phyloP scores from a whole-genome alignment of 2,888 invertebrate genomes.

The Eurytoma adleriae region DNA sequence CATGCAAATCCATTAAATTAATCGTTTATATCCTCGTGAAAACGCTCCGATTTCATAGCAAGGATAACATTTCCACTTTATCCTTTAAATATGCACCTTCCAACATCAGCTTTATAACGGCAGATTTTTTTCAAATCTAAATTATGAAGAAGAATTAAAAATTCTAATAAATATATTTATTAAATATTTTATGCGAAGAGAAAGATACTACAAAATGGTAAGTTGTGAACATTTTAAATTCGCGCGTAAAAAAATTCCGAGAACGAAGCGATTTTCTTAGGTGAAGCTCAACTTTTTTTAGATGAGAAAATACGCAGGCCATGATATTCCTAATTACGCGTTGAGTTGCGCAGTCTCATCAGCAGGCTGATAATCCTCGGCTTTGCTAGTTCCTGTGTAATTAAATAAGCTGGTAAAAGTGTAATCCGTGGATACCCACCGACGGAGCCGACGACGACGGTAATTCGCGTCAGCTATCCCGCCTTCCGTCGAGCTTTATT shows the following conservation, averaged over 20 bases:
- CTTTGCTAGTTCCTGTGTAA: constrained; percentile 35
- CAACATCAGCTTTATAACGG: too few relatives aligned
- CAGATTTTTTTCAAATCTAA: not conserved
- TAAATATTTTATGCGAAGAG: too few relatives aligned
- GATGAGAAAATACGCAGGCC: constrained; percentile 2
- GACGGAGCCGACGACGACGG: constrained; percentile 34
- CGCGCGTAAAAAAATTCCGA: too few relatives aligned
- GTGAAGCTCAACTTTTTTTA: too few relatives aligned
- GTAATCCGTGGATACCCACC: constrained; percentile 47
- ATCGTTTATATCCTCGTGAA: not conserved
- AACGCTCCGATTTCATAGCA: too few relatives aligned
- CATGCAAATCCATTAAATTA: not conserved
- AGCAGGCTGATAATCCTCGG: constrained; percentile 47
- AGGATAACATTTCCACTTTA: too few relatives aligned
- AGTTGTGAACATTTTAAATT: too few relatives aligned
- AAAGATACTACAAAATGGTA: too few relatives aligned
- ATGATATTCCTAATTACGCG: constrained; percentile 44
- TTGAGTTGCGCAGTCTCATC: constrained; percentile 38
- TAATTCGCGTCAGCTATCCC: constrained; percentile 45
- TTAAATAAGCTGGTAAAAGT: constrained; percentile 57
- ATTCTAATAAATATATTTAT: too few relatives aligned
- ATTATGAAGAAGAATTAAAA: not conserved
- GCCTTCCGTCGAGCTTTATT: constrained; percentile 40
- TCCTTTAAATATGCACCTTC: too few relatives aligned
- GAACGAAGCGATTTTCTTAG: too few relatives aligned